Evolutionary conservation across 2,797 vertebrate species (phyloP).

Genomic region (Merluccius polli): DNA sequence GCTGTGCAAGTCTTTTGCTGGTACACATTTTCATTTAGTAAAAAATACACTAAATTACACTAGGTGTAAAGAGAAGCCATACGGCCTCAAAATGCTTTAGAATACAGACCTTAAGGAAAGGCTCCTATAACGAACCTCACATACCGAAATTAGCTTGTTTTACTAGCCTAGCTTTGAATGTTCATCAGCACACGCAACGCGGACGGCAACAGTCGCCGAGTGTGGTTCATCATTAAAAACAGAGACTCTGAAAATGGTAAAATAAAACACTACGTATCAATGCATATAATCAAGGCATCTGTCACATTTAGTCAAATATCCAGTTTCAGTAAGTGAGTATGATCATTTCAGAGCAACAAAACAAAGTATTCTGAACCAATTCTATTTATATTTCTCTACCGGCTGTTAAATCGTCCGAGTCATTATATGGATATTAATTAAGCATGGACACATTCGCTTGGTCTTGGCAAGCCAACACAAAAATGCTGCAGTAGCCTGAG

Average conservation of each 20-base stretch:
- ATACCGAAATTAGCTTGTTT: neutral
- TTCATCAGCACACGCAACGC: neutral
- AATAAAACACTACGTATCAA: neutral
- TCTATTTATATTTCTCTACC: slow-evolving; percentile 19
- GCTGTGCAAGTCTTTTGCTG: neutral
- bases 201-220: neutral
- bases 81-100: neutral
- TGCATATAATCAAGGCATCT: slow-evolving; percentile 3
- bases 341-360: neutral
- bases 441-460: slow-evolving; percentile 12
- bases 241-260: neutral
- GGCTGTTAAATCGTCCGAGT: slow-evolving; percentile 3
- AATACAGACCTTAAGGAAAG: neutral
- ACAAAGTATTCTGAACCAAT: slow-evolving; percentile 18
- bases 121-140: neutral
- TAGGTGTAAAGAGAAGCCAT: neutral
- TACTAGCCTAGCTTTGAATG: neutral
- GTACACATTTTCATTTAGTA: neutral
- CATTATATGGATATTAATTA: neutral
- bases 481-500: slow-evolving; percentile 4
- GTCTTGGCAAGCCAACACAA: slow-evolving; percentile 41
- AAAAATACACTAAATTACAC: neutral
- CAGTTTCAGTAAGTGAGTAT: too few species aligned
- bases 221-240: neutral
- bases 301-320: neutral